These are phyloP conservation scores for Cerastoderma edule DNA, from an alignment of 2,888 invertebrate genomes.

Conservation along the genomic window DNA sequence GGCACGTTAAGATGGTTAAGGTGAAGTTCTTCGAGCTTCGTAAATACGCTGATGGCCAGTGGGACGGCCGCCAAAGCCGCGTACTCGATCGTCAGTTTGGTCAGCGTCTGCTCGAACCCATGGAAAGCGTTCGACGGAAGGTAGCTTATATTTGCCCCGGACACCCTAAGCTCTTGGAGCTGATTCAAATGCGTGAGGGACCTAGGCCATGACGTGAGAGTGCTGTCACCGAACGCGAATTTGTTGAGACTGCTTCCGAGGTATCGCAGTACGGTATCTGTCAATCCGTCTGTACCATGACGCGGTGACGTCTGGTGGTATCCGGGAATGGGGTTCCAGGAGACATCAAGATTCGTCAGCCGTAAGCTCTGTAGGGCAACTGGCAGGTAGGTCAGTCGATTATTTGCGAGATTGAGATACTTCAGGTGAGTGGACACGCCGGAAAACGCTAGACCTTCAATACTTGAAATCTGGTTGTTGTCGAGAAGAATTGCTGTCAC, in stretches of 20 bases:
- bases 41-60: slow-evolving; percentile 44
- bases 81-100: slow-evolving; percentile 57
- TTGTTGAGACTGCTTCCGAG: slow-evolving; percentile 38
- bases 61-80: slow-evolving; percentile 55
- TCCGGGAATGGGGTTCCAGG: slow-evolving; percentile 54
- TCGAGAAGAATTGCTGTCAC: slow-evolving; percentile 42
- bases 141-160: slow-evolving; percentile 43
- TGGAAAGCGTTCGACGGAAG: slow-evolving; percentile 56
- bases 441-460: slow-evolving; percentile 45
- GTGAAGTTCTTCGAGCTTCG: slow-evolving; percentile 53
- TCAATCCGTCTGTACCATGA: slow-evolving; percentile 43
- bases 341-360: slow-evolving; percentile 47
- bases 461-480: slow-evolving; percentile 35
- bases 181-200: slow-evolving; percentile 57
- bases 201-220: slow-evolving; percentile 55
- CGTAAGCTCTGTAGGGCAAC: slow-evolving; percentile 26
- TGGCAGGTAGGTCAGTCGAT: slow-evolving; percentile 40
- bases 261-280: slow-evolving; percentile 40
- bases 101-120: slow-evolving; percentile 59
- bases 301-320: not conserved
- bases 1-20: slow-evolving; percentile 51
- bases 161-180: slow-evolving; percentile 51
- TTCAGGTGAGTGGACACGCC: slow-evolving; percentile 25
- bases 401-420: slow-evolving; percentile 43
- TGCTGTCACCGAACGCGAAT: slow-evolving; percentile 57